Evolutionary conservation across 2,797 vertebrate genomes (phyloP).

Genomic region (Coregonus sp.): DNA sequence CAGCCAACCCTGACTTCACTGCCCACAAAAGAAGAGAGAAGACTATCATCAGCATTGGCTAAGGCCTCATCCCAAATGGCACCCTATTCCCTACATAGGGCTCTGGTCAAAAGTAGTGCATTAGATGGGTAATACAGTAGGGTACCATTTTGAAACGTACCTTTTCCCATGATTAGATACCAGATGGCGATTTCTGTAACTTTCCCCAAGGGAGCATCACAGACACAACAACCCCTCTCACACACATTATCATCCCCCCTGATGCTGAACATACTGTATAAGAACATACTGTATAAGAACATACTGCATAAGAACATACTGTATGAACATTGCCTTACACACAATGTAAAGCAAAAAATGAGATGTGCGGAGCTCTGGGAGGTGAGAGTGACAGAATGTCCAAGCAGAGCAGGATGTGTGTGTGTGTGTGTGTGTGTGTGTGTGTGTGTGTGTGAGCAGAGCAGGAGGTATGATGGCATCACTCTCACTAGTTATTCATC

Average conservation of each 20-base stretch:
- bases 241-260: slow-evolving; percentile 29
- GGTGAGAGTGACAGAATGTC: not conserved
- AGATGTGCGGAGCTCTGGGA: too few species aligned
- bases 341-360: not conserved
- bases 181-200: slow-evolving; percentile 56
- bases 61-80: not conserved
- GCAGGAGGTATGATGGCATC: too few species aligned
- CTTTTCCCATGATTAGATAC: slow-evolving; percentile 68
- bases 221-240: not conserved
- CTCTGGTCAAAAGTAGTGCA: not conserved
- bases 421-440: slow-evolving; percentile 14
- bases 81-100: not conserved
- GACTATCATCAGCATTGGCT: slow-evolving; percentile 49
- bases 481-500: not conserved
- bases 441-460: too few species aligned
- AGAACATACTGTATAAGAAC: not conserved
- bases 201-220: slow-evolving; percentile 26
- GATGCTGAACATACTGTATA: slow-evolving; percentile 18
- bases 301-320: not conserved
- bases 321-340: not conserved
- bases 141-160: not conserved
- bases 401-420: not conserved
- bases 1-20: slow-evolving; percentile 70
- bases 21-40: slow-evolving; percentile 60
- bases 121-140: too few species aligned